Percentiles rank a stretch among this genome's conserved stretches.
Evolutionary conservation across 2,113 vertebrate genomes (phyloP).

Genomic region (Myrmophylax atrothorax): DNA sequence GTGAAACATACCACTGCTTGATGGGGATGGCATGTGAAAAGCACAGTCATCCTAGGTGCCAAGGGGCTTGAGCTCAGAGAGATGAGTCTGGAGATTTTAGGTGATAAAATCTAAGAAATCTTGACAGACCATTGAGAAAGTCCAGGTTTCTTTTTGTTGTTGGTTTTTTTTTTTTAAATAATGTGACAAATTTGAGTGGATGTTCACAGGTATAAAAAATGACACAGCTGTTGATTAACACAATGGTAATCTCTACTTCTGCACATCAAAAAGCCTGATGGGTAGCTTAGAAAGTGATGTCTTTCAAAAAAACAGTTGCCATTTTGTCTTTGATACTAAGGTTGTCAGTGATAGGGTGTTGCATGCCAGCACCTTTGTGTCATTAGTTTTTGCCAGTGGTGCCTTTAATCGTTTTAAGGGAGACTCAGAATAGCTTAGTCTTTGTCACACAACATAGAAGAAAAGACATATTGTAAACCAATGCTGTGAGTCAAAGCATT

Average conservation of each 20-base stretch:
- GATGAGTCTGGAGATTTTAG: neutral
- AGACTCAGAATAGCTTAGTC: slow-evolving; percentile 77
- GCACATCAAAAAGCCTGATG: neutral
- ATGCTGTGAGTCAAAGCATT: neutral
- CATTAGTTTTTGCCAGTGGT: slow-evolving; percentile 86
- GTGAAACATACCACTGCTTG: neutral
- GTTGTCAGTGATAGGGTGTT: slow-evolving; percentile 58
- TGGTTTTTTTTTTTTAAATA: neutral
- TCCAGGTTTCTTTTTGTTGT: neutral
- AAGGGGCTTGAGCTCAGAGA: neutral
- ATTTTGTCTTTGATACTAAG: slow-evolving; percentile 3
- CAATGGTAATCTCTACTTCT: neutral
- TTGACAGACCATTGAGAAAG: neutral
- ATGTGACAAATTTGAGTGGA: neutral
- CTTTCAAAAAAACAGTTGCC: neutral
- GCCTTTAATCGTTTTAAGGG: slow-evolving; percentile 87
- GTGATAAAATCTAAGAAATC: neutral
- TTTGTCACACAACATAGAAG: neutral
- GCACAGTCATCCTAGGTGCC: neutral
- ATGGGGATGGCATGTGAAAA: neutral
- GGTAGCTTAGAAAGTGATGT: neutral
- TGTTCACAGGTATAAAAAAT: neutral
- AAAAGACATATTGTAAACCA: neutral
- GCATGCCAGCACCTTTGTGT: slow-evolving; percentile 69
- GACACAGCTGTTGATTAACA: neutral